A percentile compares a stretch with the other conserved stretches of the same genome.
Evolutionary conservation across 2,888 invertebrate species (phyloP).

Genomic region (Zeuzera pyrina): DNA sequence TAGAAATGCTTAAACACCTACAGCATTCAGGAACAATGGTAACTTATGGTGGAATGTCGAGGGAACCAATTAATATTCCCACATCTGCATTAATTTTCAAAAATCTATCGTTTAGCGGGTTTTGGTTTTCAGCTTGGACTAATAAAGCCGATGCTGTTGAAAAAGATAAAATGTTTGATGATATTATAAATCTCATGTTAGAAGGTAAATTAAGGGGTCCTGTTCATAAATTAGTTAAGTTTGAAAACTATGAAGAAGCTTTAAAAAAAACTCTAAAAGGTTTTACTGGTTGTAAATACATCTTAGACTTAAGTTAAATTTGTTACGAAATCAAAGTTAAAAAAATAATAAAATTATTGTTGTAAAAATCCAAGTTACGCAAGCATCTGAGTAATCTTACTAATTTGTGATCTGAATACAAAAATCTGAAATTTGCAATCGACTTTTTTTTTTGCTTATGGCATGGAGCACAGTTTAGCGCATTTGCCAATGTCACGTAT

Average conservation of each 20-base stretch:
- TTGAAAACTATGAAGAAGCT: constrained; percentile 84
- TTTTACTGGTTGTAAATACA: constrained; percentile 85
- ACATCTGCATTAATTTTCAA: constrained; percentile 88
- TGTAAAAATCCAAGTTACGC: too few relatives aligned
- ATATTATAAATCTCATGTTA: constrained; percentile 82
- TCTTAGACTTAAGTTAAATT: constrained; percentile 72
- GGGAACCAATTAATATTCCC: constrained; percentile 91
- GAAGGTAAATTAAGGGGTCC: constrained; percentile 83
- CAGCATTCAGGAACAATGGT: constrained; percentile 86
- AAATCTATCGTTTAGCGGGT: constrained; percentile 87
- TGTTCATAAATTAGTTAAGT: constrained; percentile 79
- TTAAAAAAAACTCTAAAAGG: constrained; percentile 80
- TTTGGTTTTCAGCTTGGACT: constrained; percentile 97
- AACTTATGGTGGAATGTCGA: constrained; percentile 99
- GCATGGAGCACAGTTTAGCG: too few relatives aligned
- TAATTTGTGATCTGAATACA: background rate
- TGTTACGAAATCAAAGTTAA: background rate
- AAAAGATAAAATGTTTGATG: constrained; percentile 82
- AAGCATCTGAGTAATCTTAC: too few relatives aligned
- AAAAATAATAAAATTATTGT: background rate
- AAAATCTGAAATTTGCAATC: background rate
- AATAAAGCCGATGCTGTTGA: constrained; percentile 74
- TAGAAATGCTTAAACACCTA: constrained; percentile 88
- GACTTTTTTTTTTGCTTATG: too few relatives aligned
- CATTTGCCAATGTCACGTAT: too few relatives aligned